Percentiles rank a stretch among this genome's conserved stretches.
phyloP scores from a whole-genome alignment of 2,888 invertebrate genomes.

The Lochmaea capreae region DNA sequence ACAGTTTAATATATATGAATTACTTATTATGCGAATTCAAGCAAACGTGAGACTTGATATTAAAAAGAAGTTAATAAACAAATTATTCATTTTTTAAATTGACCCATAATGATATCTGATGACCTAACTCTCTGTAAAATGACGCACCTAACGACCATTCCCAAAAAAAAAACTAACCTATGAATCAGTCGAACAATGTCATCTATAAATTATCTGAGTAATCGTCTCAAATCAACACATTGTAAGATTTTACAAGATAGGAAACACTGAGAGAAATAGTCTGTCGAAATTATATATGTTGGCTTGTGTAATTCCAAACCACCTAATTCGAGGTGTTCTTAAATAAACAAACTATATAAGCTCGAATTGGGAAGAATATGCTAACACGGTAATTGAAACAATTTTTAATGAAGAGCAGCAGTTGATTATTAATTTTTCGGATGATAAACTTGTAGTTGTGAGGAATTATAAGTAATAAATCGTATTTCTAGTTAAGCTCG shows the following conservation, averaged over 20 bases:
- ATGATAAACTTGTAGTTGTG: too few relatives aligned
- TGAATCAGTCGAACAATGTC: slow-evolving; percentile 19
- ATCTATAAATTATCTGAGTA: slow-evolving; percentile 5
- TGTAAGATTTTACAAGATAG: not conserved
- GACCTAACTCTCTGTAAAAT: slow-evolving; percentile 2
- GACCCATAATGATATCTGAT: not conserved
- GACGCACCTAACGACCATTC: slow-evolving; percentile 15
- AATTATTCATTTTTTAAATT: not conserved
- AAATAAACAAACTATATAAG: too few relatives aligned
- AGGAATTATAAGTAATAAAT: too few relatives aligned
- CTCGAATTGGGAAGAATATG: too few relatives aligned
- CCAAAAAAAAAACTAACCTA: slow-evolving; percentile 6
- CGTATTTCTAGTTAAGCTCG: too few relatives aligned
- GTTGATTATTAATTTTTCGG: too few relatives aligned
- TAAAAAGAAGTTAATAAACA: not conserved
- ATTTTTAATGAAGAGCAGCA: too few relatives aligned
- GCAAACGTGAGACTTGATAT: not conserved
- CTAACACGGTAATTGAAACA: too few relatives aligned
- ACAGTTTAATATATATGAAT: not conserved
- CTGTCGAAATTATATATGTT: too few relatives aligned
- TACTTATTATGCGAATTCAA: not conserved
- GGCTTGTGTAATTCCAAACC: too few relatives aligned
- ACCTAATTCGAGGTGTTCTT: too few relatives aligned
- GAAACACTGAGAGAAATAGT: too few relatives aligned
- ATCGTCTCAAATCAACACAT: not conserved